Conservation (phyloP, 2,888 invertebrate species). For the Eristalis pertinax region DNA sequence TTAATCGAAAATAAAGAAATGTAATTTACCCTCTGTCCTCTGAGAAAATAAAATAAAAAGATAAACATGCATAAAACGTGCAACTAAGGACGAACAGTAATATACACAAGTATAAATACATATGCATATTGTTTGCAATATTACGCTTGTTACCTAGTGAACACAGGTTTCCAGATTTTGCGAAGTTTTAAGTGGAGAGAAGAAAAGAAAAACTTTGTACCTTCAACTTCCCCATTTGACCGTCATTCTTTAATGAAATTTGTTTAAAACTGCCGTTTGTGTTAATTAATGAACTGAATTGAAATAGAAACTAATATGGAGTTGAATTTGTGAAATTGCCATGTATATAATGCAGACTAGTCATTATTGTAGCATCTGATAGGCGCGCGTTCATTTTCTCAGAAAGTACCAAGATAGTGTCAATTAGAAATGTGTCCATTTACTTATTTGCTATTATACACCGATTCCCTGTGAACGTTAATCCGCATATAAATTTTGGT, state of each 20-base stretch:
- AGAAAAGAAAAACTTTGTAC: conserved; percentile 1
- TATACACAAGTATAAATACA: neutral
- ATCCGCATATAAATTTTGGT: conserved; percentile 17
- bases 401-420: conserved; percentile 47
- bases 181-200: conserved; percentile 22
- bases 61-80: conserved; percentile 34
- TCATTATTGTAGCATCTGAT: conserved; percentile 57
- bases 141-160: conserved; percentile 40
- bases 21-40: neutral
- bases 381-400: conserved; percentile 65
- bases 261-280: conserved; percentile 27
- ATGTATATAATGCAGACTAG: conserved; percentile 29
- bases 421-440: conserved; percentile 43
- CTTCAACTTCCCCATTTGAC: conserved; percentile 32
- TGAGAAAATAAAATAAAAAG: neutral
- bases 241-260: conserved; percentile 12
- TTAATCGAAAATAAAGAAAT: conserved; percentile 57
- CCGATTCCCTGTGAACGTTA: conserved; percentile 33
- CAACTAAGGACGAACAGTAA: conserved; percentile 1
- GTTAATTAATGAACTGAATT: conserved; percentile 50
- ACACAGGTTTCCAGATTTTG: conserved; percentile 35
- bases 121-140: conserved; percentile 14
- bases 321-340: conserved; percentile 56
- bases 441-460: conserved; percentile 5
- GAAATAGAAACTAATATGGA: conserved; percentile 58